These are phyloP conservation scores for Diaphora mendica DNA, from an alignment of 2,888 invertebrate species.

Conservation along the genomic window DNA sequence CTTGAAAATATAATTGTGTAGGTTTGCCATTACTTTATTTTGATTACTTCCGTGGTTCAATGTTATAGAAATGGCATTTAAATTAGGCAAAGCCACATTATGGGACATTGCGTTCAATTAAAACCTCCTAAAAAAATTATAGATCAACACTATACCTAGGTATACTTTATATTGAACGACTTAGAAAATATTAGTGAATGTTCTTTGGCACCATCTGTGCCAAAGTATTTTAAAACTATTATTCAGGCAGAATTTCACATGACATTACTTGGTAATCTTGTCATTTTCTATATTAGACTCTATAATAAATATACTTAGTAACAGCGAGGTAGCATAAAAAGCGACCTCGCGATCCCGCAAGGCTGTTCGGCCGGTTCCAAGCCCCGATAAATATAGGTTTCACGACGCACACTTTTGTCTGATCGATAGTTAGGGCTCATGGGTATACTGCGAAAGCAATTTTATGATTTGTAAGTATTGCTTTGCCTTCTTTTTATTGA, in stretches of 20 bases:
- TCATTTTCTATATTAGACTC: conserved; percentile 28
- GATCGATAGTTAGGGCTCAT: conserved; percentile 39
- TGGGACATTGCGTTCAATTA: not conserved
- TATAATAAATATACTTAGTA: conserved; percentile 20
- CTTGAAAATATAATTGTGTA: not conserved
- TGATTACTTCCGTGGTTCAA: not conserved
- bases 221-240: not conserved
- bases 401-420: conserved; percentile 52
- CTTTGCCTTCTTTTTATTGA: not conserved
- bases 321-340: conserved; percentile 62
- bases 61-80: not conserved
- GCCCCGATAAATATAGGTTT: conserved; percentile 50
- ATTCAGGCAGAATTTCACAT: not conserved
- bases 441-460: conserved; percentile 18
- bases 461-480: conserved; percentile 12
- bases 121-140: not conserved
- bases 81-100: not conserved
- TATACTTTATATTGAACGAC: not conserved
- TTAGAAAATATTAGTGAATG: not conserved
- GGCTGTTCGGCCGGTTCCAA: conserved; percentile 73
- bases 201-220: not conserved
- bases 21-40: not conserved
- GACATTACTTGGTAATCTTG: conserved; percentile 22
- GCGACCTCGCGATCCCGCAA: conserved; percentile 66
- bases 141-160: not conserved